phyloP scores from a whole-genome alignment of 2,888 invertebrate species.

The Adelphocoris suturalis region DNA sequence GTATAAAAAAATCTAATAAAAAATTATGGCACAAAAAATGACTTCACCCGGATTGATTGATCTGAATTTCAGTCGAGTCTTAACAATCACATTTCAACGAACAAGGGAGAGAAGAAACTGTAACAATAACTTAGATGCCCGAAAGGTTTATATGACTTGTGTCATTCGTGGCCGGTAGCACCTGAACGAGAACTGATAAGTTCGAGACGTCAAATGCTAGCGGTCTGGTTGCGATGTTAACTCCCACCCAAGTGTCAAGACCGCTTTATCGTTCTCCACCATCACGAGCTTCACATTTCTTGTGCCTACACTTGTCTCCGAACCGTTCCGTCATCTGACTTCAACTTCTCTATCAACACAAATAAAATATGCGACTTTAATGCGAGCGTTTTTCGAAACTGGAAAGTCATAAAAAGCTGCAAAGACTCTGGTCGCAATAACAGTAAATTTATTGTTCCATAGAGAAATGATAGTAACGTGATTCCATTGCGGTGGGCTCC shows the following conservation, averaged over 20 bases:
- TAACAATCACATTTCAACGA: not conserved
- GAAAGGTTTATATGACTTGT: not conserved
- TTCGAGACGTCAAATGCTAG: not conserved
- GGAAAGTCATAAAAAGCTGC: too few species aligned
- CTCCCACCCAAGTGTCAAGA: slow-evolving; percentile 8
- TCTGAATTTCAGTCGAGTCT: not conserved
- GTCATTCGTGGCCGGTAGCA: not conserved
- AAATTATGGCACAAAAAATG: not conserved
- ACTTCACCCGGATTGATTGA: not conserved
- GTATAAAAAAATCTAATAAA: not conserved
- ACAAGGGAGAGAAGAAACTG: not conserved
- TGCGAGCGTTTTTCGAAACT: too few species aligned
- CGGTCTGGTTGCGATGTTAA: not conserved
- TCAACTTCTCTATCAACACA: not conserved
- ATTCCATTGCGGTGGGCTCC: too few species aligned
- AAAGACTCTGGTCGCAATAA: too few species aligned
- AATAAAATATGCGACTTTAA: too few species aligned
- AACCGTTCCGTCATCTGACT: not conserved
- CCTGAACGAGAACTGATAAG: slow-evolving; percentile 7
- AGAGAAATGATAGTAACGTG: too few species aligned
- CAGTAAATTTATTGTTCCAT: too few species aligned
- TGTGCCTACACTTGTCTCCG: too few species aligned
- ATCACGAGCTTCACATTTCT: not conserved
- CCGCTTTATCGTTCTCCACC: not conserved
- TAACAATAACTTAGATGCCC: not conserved